Evolutionary conservation across 2,113 vertebrate genomes (phyloP).

Genomic region (Cyprinus carpio): DNA sequence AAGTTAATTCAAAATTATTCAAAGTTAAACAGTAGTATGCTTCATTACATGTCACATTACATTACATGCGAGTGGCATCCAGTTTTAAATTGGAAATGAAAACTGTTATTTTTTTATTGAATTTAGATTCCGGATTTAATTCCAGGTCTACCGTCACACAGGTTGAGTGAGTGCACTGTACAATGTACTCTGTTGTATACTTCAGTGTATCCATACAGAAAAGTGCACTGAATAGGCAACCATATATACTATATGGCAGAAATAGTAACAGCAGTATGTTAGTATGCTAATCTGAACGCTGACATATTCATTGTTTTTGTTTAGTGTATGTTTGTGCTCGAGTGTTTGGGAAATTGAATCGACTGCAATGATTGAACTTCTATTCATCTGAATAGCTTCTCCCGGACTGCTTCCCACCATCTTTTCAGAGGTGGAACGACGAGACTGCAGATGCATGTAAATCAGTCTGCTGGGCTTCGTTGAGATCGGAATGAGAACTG

Average conservation of each 20-base stretch:
- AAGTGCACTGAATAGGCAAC: neutral
- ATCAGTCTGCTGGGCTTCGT: slow-evolving; percentile 39
- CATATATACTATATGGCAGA: neutral
- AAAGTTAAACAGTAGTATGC: neutral
- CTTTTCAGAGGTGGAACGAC: neutral
- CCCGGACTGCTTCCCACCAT: neutral
- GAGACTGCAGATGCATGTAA: slow-evolving; percentile 40
- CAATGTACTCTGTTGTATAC: too few species aligned
- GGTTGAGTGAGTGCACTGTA: too few species aligned
- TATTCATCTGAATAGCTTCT: slow-evolving; percentile 49
- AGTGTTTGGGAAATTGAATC: slow-evolving; percentile 44
- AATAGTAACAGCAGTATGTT: neutral
- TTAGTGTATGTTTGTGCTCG: neutral
- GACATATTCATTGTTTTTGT: slow-evolving; percentile 24
- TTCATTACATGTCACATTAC: neutral
- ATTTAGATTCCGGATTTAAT: too few species aligned
- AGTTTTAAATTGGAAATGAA: neutral
- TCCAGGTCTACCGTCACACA: too few species aligned
- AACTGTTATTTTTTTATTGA: too few species aligned
- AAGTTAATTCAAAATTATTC: too few species aligned
- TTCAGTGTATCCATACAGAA: neutral
- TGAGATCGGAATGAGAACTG: slow-evolving; percentile 30
- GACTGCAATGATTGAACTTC: slow-evolving; percentile 47
- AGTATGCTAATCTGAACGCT: neutral
- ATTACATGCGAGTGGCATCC: neutral